Percentiles rank a stretch among this genome's conserved stretches.
These are phyloP conservation scores for Zapornia atra DNA, from an alignment of 2,113 vertebrate species.

Conservation along the genomic window DNA sequence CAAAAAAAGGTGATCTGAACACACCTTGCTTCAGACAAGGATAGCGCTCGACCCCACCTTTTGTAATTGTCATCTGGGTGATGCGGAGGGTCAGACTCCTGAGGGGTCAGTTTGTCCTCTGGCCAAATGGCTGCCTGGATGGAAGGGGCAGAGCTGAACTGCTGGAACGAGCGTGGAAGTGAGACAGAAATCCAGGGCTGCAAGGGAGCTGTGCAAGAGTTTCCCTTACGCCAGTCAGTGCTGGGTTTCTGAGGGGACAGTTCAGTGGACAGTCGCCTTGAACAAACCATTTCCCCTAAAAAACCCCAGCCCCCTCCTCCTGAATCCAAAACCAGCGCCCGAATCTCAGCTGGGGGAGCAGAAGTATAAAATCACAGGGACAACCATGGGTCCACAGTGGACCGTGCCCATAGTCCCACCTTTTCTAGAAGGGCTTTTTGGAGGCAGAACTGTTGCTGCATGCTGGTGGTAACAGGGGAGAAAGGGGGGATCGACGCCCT, in stretches of 20 bases:
- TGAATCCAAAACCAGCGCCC: not conserved
- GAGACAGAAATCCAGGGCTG: not conserved
- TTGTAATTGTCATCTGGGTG: not conserved
- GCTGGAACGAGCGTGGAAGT: not conserved
- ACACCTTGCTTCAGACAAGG: not conserved
- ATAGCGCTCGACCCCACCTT: not conserved
- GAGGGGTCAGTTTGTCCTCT: not conserved
- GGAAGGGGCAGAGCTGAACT: not conserved
- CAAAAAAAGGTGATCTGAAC: not conserved
- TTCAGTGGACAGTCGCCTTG: not conserved
- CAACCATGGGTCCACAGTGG: fast-evolving
- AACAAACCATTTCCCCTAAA: not conserved
- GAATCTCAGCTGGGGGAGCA: not conserved
- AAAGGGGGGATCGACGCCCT: not conserved
- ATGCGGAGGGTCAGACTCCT: not conserved
- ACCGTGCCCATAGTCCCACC: not conserved
- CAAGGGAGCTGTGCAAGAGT: not conserved
- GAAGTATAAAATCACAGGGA: not conserved
- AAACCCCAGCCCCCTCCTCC: too few species aligned
- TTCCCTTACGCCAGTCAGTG: fast-evolving
- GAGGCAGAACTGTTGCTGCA: not conserved
- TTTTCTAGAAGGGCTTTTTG: not conserved
- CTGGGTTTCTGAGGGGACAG: not conserved
- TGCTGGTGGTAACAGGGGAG: not conserved
- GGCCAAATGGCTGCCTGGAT: not conserved